phyloP scores from a whole-genome alignment of 64 coral and sea anemone genomes.

The Pocillopora verrucosa region DNA sequence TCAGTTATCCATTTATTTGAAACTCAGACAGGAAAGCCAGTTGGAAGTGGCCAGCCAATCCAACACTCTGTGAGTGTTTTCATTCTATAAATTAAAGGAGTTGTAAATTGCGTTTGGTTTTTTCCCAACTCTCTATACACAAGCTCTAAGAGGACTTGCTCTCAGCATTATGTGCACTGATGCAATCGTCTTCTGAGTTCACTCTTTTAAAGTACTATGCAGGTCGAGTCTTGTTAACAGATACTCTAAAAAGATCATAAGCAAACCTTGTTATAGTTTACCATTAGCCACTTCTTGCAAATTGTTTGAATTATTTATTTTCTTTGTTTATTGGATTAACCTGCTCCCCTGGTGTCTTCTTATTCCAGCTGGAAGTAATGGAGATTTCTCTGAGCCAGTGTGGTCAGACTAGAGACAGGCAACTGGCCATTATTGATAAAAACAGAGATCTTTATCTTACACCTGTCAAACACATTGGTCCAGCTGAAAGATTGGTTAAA shows the following conservation, averaged over 20 bases:
- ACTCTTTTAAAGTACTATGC: no score
- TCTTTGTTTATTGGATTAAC: background rate
- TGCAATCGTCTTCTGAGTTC: no score
- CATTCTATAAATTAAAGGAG: background rate
- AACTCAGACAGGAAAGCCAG: conserved; percentile 76
- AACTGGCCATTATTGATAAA: conserved; percentile 91
- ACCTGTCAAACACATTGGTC: conserved; percentile 89
- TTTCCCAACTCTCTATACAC: no score
- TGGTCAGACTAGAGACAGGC: conserved; percentile 75
- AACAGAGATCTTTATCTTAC: conserved; percentile 96
- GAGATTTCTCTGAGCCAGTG: conserved; percentile 92
- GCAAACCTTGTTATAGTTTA: no score
- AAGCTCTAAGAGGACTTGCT: no score
- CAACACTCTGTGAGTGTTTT: conserved; percentile 65
- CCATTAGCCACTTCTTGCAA: background rate
- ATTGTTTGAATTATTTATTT: background rate
- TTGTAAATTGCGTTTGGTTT: background rate
- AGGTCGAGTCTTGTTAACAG: no score
- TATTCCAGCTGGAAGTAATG: conserved; percentile 84
- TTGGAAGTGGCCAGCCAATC: conserved; percentile 88
- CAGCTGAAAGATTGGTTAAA: conserved; percentile 83
- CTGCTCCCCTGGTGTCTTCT: background rate
- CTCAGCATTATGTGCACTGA: no score
- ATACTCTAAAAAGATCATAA: no score
- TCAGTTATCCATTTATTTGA: conserved; percentile 95